These are phyloP conservation scores for Amblyraja radiata DNA, from an alignment of 2,797 vertebrate species.

Conservation along the genomic window DNA sequence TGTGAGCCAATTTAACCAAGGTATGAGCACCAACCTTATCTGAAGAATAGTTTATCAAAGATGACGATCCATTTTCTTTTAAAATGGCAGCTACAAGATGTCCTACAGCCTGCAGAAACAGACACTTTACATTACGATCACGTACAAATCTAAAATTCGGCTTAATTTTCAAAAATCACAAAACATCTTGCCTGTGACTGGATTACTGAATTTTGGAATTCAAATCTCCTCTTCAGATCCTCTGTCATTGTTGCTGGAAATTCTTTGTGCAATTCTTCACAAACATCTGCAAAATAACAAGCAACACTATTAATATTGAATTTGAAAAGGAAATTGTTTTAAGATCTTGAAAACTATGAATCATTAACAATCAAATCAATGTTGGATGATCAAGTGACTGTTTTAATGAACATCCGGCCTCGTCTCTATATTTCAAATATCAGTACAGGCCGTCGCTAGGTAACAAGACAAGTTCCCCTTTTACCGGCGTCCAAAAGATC, in stretches of 20 bases:
- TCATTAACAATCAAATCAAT: not conserved
- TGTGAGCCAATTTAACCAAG: not conserved
- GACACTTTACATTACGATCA: not conserved
- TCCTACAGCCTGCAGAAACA: constrained; percentile 66
- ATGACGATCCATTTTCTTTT: constrained; percentile 71
- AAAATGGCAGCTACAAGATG: constrained; percentile 76
- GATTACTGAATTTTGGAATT: constrained; percentile 77
- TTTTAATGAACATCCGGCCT: not conserved
- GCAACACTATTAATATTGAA: not conserved
- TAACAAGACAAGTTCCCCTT: too few species aligned
- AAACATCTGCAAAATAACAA: not conserved
- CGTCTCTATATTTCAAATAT: not conserved
- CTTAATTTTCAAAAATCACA: constrained; percentile 25
- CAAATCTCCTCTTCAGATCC: constrained; percentile 73
- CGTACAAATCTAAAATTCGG: not conserved
- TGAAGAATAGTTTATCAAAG: constrained; percentile 64
- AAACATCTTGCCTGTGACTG: constrained; percentile 73
- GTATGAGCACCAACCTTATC: constrained; percentile 61
- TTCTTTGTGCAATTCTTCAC: not conserved
- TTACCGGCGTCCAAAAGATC: too few species aligned
- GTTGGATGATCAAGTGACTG: not conserved
- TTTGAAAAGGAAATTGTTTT: not conserved
- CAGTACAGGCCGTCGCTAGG: too few species aligned
- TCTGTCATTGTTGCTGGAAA: constrained; percentile 62
- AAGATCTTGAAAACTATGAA: not conserved